Evolutionary conservation across 1,140 invertebrate species (phyloP), one percentile per base, ranked within the genome.

Genomic region (Temnothorax longispinosus): DNA sequence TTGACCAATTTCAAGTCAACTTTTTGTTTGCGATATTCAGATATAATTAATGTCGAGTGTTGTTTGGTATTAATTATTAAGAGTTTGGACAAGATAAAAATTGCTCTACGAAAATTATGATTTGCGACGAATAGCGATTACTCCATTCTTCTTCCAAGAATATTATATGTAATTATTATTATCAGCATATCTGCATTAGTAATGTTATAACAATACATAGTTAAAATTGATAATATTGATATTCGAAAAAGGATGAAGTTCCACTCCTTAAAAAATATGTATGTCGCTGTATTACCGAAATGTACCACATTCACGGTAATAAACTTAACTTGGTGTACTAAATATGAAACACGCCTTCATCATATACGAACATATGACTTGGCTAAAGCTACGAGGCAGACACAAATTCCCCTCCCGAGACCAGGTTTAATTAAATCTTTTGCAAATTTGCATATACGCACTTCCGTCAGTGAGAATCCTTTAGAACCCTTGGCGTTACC

Each of bases 391-490:
- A 85, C 64, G 64, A 88, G 78, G 84, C 69, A 62, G 91, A 90
- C 85, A 86, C 89, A 67, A 87, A 90, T 87, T 92, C 92, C 87
- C 74, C 87, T 90, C 47, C 54, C 88, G 84, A 72, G 89, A 87
- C 89, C 90, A 92, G 88, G 93, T 94, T 95, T 95, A 95, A 95
- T 95, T 95, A 95, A 95, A 95, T 95, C 94, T 94, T 94, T 94
- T 91, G 90, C 89, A 92, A 95, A 95, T 95, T 95, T 94, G 92
- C 94, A 95, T 95, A 92, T 89, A 93, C 87, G 89, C 91, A 88
- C 90, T 86, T 91, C 80, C 90, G 87, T 81, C 84, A 89, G 84
- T 64, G 71, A 89, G 90, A 91, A 94, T 93, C 92, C 93, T 94
- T 93, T 92, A 89, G 92, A 89, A 91, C 89, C 82, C 85, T 77